Base-by-base conservation (phyloP, 2,113 vertebrate genomes). In the Zapus hudsonius region DNA sequence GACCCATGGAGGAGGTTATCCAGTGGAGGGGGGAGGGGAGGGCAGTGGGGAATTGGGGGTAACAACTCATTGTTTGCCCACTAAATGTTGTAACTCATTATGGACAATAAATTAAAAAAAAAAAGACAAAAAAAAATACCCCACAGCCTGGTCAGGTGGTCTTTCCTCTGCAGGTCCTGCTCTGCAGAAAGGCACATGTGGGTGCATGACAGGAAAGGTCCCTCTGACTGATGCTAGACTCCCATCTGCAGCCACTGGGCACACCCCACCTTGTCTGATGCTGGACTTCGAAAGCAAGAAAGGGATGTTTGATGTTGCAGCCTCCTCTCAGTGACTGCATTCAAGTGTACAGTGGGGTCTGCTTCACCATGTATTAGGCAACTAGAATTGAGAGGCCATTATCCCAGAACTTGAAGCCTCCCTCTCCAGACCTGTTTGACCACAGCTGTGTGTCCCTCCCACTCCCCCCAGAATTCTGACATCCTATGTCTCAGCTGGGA, bases 91-190 rank as follows among this genome's bases (percentile, higher is more conserved):
- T n/a, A n/a, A n/a, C n/a, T n/a, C n/a, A n/a, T n/a, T n/a, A n/a
- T n/a, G n/a, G n/a, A n/a, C n/a, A n/a, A n/a, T n/a, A n/a, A n/a
- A n/a, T n/a, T n/a, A n/a, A n/a, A n/a, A n/a, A n/a, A n/a, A n/a
- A n/a, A n/a, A n/a, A n/a, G n/a, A n/a, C n/a, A n/a, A n/a, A n/a
- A 87, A 0, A 27, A 38, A 19, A 69, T 7, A 44, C 15, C 7
- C 20, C 33, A 70, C 22, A 17, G n/a, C n/a, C 0, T 25, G 17
- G 64, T 15, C 23, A 69, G n/a, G 2, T 12, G 40, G 36, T 66
- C 40, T 73, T 93, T 73, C 76, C 70, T 52, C 38, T 44, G 36
- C 57, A 79, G 31, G 23, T 23, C 20, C 31, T 11, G 66, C 84
- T 31, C 74, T 82, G 27, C 36, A 87, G 67, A 94, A 84, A 20